These are phyloP conservation scores for Lamproptera curius DNA, from an alignment of 2,888 invertebrate genomes.

Conservation along the genomic window DNA sequence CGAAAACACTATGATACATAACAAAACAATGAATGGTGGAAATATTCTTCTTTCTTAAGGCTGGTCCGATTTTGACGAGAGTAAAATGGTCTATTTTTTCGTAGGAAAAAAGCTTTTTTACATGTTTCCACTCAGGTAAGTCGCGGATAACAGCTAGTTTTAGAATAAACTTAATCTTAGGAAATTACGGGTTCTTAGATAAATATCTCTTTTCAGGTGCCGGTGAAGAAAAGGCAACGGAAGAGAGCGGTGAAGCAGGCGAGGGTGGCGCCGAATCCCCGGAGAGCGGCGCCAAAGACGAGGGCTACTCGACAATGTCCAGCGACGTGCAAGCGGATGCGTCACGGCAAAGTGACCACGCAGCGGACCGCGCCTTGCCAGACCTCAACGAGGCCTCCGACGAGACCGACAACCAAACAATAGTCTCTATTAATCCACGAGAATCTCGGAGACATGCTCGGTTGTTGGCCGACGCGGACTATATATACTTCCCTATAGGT, in stretches of 20 bases:
- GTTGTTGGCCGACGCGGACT: constrained; percentile 80
- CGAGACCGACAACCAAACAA: constrained; percentile 81
- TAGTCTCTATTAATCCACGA: constrained; percentile 70
- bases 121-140: too few species aligned
- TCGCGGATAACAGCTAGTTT: too few species aligned
- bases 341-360: constrained; percentile 77
- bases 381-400: constrained; percentile 86
- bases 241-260: constrained; percentile 74
- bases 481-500: constrained; percentile 83
- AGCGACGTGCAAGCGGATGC: constrained; percentile 88
- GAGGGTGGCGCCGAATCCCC: constrained; percentile 86
- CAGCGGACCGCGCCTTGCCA: constrained; percentile 78
- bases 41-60: too few species aligned
- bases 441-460: constrained; percentile 75
- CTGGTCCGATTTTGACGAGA: too few species aligned
- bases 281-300: constrained; percentile 87
- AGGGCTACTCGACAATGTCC: constrained; percentile 91
- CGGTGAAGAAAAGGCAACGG: constrained; percentile 54
- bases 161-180: too few species aligned
- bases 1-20: too few species aligned
- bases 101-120: too few species aligned
- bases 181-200: too few species aligned
- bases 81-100: too few species aligned
- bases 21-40: too few species aligned
- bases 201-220: too few species aligned